Conservation (phyloP, 2,113 vertebrate genomes). For the Misgurnus anguillicaudatus region DNA sequence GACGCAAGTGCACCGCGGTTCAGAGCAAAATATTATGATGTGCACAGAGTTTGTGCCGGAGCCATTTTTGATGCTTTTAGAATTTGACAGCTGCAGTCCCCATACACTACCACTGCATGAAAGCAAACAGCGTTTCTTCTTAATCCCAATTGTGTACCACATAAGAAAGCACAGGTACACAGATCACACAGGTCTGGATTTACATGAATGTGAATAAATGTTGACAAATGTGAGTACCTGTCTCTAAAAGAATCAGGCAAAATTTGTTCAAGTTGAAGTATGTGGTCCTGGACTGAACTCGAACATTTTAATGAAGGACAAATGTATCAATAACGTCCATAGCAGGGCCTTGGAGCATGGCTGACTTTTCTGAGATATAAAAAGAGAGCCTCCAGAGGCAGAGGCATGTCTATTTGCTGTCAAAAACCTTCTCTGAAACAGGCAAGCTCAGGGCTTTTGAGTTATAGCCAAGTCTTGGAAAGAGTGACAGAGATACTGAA, state of each 20-base stretch:
- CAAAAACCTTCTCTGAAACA: conserved; percentile 24
- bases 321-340: conserved; percentile 22
- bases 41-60: too few species aligned
- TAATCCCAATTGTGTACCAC: too few species aligned
- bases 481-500: conserved; percentile 5
- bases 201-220: too few species aligned
- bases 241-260: not conserved
- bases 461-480: conserved; percentile 25
- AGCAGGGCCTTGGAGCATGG: conserved; percentile 3
- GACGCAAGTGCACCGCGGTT: too few species aligned
- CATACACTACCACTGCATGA: too few species aligned
- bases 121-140: too few species aligned
- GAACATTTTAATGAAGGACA: conserved; percentile 14
- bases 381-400: conserved; percentile 20
- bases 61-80: too few species aligned
- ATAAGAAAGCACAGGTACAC: too few species aligned
- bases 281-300: not conserved
- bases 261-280: not conserved
- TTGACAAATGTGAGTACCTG: too few species aligned
- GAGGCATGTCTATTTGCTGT: conserved; percentile 19
- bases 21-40: too few species aligned
- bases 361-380: conserved; percentile 29
- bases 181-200: not conserved
- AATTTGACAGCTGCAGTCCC: too few species aligned
- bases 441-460: conserved; percentile 11